Base-by-base conservation (phyloP, 1,140 invertebrate genomes). In the Heliconius melpomene region DNA sequence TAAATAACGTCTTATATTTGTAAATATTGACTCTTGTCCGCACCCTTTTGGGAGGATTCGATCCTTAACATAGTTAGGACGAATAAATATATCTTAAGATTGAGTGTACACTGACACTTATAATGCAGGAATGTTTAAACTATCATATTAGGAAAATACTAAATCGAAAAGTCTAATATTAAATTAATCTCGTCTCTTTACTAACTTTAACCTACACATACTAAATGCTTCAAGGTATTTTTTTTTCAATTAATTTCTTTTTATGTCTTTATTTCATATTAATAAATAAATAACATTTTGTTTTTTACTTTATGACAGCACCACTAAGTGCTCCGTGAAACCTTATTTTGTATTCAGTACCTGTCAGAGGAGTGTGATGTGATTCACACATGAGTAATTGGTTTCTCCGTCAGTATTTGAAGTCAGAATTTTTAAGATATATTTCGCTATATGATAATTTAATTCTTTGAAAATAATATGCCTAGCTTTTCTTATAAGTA, bases 1-100 rank as follows among this genome's bases (percentile, higher is more conserved):
- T 93, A 91, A 94, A 94, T 93, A 90, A 89, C 91, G 88, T 92
- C 90, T 94, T 94, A 93, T 92, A 90, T 91, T 91, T 90, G 88
- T 90, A 91, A 94, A 94, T 92, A 94, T 94, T 94, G 89, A 92
- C 92, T 89, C 87, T 87, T 86, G 86, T 85, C 87, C 89, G 86
- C 88, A 92, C 89, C 91, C 92, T 93, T 91, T 77, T 85, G 88
- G 87, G 88, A 83, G 81, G 83, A 89, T 88, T 85, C 87, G 90
- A 89, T 89, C 91, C 87, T 87, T 89, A 88, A 75, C 29, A 78
- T 75, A 52, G 36, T 77, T 74, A 72, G 29, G 36, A 29, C 6
- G 60, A 66, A 66, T 66, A 72, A 72, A 72, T 38, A 72, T 40
- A 16, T 38, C 7, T 40, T 72, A 72, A 38, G 71, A 9, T 40